Evolutionary conservation across 1,140 invertebrate species (phyloP).

Genomic region (Lucilia cuprina): DNA sequence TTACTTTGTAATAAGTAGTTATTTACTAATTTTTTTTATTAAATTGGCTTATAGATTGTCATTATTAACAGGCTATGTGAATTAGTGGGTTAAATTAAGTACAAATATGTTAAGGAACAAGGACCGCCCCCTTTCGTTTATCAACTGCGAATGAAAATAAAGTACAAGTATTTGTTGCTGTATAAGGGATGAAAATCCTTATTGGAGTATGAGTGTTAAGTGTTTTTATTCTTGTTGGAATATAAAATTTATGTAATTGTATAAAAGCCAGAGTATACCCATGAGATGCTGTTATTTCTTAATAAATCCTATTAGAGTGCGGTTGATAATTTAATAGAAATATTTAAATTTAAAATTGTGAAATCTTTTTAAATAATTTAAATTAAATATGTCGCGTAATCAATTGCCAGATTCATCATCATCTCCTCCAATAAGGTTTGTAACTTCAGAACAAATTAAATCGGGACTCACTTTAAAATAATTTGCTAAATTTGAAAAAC

Average conservation of each 20-base stretch:
- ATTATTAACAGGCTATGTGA: not conserved
- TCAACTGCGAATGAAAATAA: not conserved
- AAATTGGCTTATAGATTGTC: not conserved
- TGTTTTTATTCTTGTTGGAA: conserved; percentile 44
- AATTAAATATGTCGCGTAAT: conserved; percentile 57
- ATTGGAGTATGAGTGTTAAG: not conserved
- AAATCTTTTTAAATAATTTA: not conserved
- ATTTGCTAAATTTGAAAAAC: no score
- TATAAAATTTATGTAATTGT: conserved; percentile 37
- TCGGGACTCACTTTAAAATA: no score
- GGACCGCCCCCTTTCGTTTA: not conserved
- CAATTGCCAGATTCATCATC: conserved; percentile 67
- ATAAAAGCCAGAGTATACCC: conserved; percentile 55
- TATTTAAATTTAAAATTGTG: not conserved
- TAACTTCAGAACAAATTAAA: not conserved
- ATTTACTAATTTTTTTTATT: no score
- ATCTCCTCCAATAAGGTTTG: conserved; percentile 65
- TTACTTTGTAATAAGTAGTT: no score
- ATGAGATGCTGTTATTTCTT: conserved; percentile 48
- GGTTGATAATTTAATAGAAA: conserved; percentile 25
- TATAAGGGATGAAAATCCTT: conserved; percentile 11
- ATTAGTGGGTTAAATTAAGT: not conserved
- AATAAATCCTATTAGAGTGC: conserved; percentile 47
- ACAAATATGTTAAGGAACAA: not conserved
- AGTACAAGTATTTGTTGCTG: not conserved